A percentile compares a stretch with the other conserved stretches of the same genome.
These are phyloP conservation scores for Phrynocephalus vlangalii DNA, from an alignment of 2,797 vertebrate genomes.

Conservation along the genomic window DNA sequence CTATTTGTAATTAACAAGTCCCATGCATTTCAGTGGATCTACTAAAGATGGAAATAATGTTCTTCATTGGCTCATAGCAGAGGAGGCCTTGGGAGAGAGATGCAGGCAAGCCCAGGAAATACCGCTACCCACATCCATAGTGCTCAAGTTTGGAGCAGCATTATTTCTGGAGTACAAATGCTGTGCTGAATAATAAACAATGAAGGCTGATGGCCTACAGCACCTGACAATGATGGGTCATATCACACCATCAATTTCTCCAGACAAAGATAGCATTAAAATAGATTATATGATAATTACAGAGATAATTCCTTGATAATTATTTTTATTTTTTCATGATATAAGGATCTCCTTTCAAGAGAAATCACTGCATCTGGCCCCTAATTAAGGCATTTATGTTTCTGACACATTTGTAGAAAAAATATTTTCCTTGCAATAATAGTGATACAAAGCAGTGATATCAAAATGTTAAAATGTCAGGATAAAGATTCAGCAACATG, in stretches of 20 bases:
- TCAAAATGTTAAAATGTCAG: background rate
- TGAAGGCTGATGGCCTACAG: no score
- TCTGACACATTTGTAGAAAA: background rate
- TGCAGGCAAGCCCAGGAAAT: no score
- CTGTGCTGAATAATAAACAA: no score
- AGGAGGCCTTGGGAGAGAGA: no score
- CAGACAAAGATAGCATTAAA: background rate
- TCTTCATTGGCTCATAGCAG: no score
- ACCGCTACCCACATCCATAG: no score
- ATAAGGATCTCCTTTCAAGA: background rate
- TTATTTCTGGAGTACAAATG: no score
- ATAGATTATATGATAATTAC: background rate
- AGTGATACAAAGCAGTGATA: background rate
- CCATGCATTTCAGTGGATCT: no score
- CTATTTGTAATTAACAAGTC: no score
- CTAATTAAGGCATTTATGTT: background rate
- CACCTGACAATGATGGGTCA: background rate
- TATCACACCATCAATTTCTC: background rate
- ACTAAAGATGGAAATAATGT: no score
- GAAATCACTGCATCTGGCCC: background rate
- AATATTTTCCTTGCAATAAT: background rate
- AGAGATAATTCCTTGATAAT: background rate
- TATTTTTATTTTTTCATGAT: background rate
- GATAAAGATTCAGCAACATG: background rate
- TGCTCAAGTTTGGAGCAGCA: no score